Evolutionary conservation across 1,140 invertebrate genomes (phyloP), one percentile per base, ranked within the genome.

Genomic region (Acromyrmex charruanus): DNA sequence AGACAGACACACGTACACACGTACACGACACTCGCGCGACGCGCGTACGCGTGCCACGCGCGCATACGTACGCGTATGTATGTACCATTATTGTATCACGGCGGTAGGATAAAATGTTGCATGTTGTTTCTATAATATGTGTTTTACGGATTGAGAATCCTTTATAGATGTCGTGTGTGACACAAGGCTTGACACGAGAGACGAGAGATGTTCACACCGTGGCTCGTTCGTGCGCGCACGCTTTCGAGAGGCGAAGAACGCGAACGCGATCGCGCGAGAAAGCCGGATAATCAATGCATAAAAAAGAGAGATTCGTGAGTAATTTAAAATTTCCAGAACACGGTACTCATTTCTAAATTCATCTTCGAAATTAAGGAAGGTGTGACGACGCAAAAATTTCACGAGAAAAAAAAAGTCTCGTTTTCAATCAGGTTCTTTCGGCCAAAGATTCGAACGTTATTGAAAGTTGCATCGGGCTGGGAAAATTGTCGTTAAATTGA

Each of bases 91-190:
- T 93, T 92, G 88, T 94, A 94, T 92, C 91, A 94, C 90, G 92
- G 89, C 87, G 65, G 90, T 94, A 95, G 94, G 91, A 91, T 94
- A 94, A 95, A 95, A 94, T 95, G 94, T 95, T 95, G 94, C 93
- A 95, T 95, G 94, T 95, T 95, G 93, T 95, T 95, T 93, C 94
- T 93, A 94, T 95, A 94, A 94, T 95, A 94, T 94, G 94, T 95
- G 94, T 95, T 94, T 94, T 93, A 93, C 87, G 92, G 93, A 93
- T 93, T 93, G 88, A 93, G 93, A 94, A 94, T 94, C 94, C 93
- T 94, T 93, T 91, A 94, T 94, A 91, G 90, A 94, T 94, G 92
- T 94, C 93, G 92, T 95, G 93, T 93, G 91, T 92, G 92, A 94
- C 86, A 92, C 89, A 92, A 84, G 80, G 90, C 89, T 86, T 89